Base-by-base conservation (phyloP, 2,797 vertebrate species). In the Mormyrops attenuatus region DNA sequence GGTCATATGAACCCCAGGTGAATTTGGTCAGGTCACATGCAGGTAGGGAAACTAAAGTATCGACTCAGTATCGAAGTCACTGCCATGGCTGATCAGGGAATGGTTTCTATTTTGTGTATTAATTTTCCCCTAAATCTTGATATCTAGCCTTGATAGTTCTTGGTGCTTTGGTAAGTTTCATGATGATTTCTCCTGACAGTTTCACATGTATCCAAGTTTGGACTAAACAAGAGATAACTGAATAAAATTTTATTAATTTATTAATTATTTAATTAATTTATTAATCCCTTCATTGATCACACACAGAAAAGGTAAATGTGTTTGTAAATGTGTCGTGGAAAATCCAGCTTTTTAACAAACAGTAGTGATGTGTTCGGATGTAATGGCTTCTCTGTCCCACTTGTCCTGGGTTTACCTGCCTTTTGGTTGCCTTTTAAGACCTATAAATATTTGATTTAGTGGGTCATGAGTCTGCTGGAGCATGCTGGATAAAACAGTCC, bases 391-490 rank as follows among this genome's bases (percentile, higher is more conserved):
- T 38, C 38, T 34, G 17, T 38, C 5, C 60, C 13, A 26, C 60
- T 22, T 30, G 15, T 6, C 66, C 66, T 73, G 38, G 41, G 41
- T 47, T 82, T 20, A n/a, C 77, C 8, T 82, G 77, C 41, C 7
- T n/a, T 80, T 82, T 0, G 41, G 77, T 82, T 82, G 77, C 77
- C 38, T 82, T 82, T 82, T 47, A 47, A 41, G 41, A n/a, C 77
- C 41, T n/a, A 47, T 82, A 82, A 82, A 47, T 82, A 82, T 82
- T 82, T 82, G 15, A 82, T 82, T 47, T 82, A 82, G 41, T 47
- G 34, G 41, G 73, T 80, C 38, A 80, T 44, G 5, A 44, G 73
- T 20, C 73, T 80, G 73, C 38, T 80, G 73, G 4, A 44, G 38
- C 34, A 34, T 73, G 30, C 30, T 73, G 17, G 30, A 73, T 17